Base-by-base conservation (phyloP, 2,113 vertebrate species). In the Perognathus longimembris region DNA sequence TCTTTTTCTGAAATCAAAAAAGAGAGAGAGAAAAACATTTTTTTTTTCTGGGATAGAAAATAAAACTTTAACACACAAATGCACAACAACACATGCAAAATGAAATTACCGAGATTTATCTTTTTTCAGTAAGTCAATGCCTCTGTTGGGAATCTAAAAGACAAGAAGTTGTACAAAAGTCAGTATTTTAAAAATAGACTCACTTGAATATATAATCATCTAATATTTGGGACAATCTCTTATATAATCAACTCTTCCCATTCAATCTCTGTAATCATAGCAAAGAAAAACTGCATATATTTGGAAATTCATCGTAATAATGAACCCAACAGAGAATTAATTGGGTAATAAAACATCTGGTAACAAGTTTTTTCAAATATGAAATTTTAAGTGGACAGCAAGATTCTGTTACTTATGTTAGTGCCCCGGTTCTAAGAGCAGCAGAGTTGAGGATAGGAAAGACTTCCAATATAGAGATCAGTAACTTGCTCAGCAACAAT, bases 121-220 rank as follows among this genome's bases (percentile, higher is more conserved):
- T 97, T 98, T 98, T 92, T 98, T 98, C 93, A 98, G 92, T 88
- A 98, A 93, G 83, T 98, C 98, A 95, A 98, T 98, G 92, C 98
- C 98, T 98, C 98, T 98, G 97, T 98, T 98, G 40, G 98, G 98
- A 96, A 98, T 98, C 98, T 98, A 93, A 73, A 97, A 96, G 88
- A 96, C 7, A 94, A 93, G 84, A 97, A 83, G 26, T 78, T 96
- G 95, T 83, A 38, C 8, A 26, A 0, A 69, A 77, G 59, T 85
- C 84, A 93, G 85, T 42, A 7, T 24, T 92, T 69, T 82, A 54
- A 70, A 89, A 88, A 34, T 80, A 87, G 45, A 50, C 32, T 42
- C 42, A 86, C 54, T 59, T 77, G 6, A 14, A 69, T 63, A 71
- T 8, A 34, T 6, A 71, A 71, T 36, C 45, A 88, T 24, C 7